phyloP scores from a whole-genome alignment of 2,797 vertebrate genomes.

The Odontamblyopus lacepedii region DNA sequence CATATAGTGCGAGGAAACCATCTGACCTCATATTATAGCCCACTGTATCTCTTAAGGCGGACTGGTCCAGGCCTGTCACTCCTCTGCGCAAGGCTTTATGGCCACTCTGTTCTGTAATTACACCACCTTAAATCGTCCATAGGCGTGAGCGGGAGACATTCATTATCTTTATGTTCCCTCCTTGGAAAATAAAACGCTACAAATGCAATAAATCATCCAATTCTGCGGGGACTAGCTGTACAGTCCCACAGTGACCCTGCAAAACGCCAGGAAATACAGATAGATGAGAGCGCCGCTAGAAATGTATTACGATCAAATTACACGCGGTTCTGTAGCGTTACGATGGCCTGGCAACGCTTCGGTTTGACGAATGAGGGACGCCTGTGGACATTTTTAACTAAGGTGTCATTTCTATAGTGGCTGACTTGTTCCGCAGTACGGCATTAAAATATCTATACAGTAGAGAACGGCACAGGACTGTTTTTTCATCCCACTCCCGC shows the following conservation, averaged over 20 bases:
- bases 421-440: background rate
- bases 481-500: too few species aligned
- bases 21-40: too few species aligned
- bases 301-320: background rate
- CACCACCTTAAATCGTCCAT: background rate
- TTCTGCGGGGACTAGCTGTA: background rate
- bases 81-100: background rate
- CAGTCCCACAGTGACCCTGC: constrained; percentile 3
- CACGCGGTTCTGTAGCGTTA: background rate
- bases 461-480: too few species aligned
- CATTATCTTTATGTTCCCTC: background rate
- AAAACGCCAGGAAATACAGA: background rate
- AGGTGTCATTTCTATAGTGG: background rate
- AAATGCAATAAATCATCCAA: constrained; percentile 6
- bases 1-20: too few species aligned
- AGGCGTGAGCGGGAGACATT: constrained; percentile 2
- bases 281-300: background rate
- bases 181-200: background rate
- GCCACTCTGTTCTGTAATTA: constrained; percentile 1
- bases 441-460: too few species aligned
- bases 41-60: too few species aligned
- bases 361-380: background rate
- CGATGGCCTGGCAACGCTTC: background rate
- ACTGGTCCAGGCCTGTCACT: background rate
- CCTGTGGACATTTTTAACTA: background rate